Conservation (phyloP, 2,113 vertebrate genomes). For the Megaceryle maxima region DNA sequence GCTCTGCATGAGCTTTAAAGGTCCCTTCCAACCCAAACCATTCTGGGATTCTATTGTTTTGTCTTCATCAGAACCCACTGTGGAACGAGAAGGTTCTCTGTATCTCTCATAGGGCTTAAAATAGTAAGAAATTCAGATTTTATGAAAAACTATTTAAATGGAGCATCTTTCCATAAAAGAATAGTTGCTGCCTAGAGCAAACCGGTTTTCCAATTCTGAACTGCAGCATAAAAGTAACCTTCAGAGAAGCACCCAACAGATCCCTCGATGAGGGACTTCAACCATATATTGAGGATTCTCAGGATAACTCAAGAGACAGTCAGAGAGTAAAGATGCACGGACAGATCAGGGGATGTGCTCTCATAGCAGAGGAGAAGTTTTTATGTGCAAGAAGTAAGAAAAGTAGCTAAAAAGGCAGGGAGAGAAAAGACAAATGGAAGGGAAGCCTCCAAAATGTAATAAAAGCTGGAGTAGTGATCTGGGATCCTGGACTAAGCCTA, state of each 20-base stretch:
- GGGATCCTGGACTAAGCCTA: background rate
- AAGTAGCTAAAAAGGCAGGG: background rate
- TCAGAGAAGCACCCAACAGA: background rate
- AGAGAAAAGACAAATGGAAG: background rate
- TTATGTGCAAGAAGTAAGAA: rapidly evolving
- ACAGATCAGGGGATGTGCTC: background rate
- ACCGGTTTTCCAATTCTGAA: background rate
- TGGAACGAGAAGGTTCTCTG: background rate
- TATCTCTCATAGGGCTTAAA: too few relatives aligned
- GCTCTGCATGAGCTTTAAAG: too few relatives aligned
- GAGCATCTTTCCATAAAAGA: background rate
- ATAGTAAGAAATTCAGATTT: background rate
- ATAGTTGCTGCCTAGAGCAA: background rate
- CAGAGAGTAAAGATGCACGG: background rate
- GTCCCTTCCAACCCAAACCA: too few relatives aligned
- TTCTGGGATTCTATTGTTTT: too few relatives aligned
- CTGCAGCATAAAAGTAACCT: background rate
- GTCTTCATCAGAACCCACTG: background rate
- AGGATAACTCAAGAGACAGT: background rate
- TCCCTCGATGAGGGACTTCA: rapidly evolving
- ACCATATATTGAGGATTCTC: rapidly evolving
- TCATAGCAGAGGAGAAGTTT: background rate
- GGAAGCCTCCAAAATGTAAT: background rate
- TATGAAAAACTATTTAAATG: background rate
- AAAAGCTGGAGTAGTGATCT: background rate